Percentiles rank a stretch among this genome's conserved stretches.
phyloP scores from a whole-genome alignment of 2,888 invertebrate species.

The Yponomeuta plumbellus region DNA sequence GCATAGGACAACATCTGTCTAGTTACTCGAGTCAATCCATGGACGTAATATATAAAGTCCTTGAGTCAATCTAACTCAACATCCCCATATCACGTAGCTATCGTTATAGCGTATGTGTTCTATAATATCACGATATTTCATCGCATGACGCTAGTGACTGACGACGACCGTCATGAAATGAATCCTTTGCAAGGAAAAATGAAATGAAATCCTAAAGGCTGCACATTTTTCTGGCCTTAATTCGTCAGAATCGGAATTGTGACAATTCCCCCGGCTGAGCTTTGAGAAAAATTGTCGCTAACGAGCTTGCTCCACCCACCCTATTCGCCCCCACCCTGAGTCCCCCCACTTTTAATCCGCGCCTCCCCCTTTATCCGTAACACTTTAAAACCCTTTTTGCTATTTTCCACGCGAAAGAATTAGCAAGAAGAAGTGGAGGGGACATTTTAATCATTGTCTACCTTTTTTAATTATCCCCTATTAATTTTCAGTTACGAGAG shows the following conservation, averaged over 20 bases:
- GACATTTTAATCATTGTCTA: slow-evolving; percentile 52
- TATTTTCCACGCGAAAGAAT: slow-evolving; percentile 63
- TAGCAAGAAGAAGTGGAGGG: slow-evolving; percentile 57
- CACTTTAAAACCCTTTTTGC: slow-evolving; percentile 72
- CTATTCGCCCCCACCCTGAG: slow-evolving; percentile 28
- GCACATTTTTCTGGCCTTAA: slow-evolving; percentile 54
- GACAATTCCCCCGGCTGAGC: slow-evolving; percentile 66
- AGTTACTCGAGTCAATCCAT: too few species aligned
- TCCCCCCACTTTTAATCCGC: slow-evolving; percentile 57
- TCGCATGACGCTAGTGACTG: too few species aligned
- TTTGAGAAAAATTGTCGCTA: slow-evolving; percentile 75
- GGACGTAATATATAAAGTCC: too few species aligned
- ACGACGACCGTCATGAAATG: too few species aligned
- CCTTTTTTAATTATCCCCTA: slow-evolving; percentile 44
- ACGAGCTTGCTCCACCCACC: slow-evolving; percentile 56
- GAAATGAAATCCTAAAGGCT: background rate
- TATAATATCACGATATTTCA: too few species aligned
- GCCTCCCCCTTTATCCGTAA: slow-evolving; percentile 52
- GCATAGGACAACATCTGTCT: too few species aligned
- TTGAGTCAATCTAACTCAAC: too few species aligned
- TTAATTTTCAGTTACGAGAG: slow-evolving; percentile 23
- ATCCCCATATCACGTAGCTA: too few species aligned
- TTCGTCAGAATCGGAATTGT: slow-evolving; percentile 73
- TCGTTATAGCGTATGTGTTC: too few species aligned
- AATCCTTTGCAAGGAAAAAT: background rate